phyloP scores from a whole-genome alignment of 2,888 invertebrate species.

The Caenorhabditis japonica region DNA sequence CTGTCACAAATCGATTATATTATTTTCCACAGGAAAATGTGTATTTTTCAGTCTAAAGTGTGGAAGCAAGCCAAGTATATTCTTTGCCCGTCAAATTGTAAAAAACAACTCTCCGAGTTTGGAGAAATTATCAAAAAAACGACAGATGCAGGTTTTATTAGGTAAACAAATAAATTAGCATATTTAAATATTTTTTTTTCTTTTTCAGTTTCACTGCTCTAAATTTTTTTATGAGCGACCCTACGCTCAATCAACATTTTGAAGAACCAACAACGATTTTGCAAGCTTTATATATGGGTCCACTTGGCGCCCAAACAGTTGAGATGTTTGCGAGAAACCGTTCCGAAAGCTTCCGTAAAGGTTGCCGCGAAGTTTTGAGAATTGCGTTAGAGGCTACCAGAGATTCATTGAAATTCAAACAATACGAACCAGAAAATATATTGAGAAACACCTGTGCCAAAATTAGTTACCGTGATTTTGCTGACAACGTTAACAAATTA shows the following conservation, averaged over 20 bases:
- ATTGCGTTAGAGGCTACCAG: conserved; percentile 33
- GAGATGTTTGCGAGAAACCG: conserved; percentile 60
- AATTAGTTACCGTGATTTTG: conserved; percentile 27
- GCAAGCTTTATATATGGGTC: conserved; percentile 60
- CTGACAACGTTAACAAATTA: conserved; percentile 19
- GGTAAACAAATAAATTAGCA: conserved; percentile 8
- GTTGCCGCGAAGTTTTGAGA: conserved; percentile 48
- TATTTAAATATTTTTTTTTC: not conserved
- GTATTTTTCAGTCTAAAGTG: conserved; percentile 31
- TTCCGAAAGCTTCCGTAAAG: conserved; percentile 48
- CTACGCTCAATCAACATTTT: conserved; percentile 26
- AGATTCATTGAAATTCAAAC: conserved; percentile 8
- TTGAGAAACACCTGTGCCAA: conserved; percentile 12
- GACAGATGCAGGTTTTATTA: conserved; percentile 23
- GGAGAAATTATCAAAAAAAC: conserved; percentile 18
- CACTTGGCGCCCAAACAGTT: conserved; percentile 52
- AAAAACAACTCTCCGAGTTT: conserved; percentile 16
- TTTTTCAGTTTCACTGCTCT: conserved; percentile 59
- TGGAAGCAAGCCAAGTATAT: conserved; percentile 58
- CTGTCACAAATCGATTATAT: not conserved
- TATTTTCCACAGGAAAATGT: not conserved
- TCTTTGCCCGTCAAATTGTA: conserved; percentile 32
- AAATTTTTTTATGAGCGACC: conserved; percentile 56
- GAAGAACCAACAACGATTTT: conserved; percentile 45
- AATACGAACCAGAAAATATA: conserved; percentile 15